A percentile compares a stretch with the other conserved stretches of the same genome.
Evolutionary conservation across 2,888 invertebrate genomes (phyloP).

Genomic region (Brachyopa scutellaris): DNA sequence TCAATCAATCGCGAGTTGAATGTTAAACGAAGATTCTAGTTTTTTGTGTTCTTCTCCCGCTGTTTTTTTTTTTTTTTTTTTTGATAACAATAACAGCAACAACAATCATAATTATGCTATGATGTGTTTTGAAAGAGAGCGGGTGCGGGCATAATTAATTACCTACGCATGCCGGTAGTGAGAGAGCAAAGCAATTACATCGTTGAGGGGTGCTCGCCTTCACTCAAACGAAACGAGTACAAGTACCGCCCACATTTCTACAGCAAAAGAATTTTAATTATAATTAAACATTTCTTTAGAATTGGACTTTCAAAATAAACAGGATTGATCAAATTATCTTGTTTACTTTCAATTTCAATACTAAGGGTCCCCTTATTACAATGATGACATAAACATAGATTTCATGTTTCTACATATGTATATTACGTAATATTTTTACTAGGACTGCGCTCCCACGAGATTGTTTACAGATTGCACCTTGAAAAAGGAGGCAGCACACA

Average conservation of each 20-base stretch:
- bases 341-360: background rate
- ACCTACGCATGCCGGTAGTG: slow-evolving; percentile 56
- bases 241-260: slow-evolving; percentile 37
- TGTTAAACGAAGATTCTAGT: slow-evolving; percentile 31
- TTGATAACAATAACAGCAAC: slow-evolving; percentile 52
- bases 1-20: slow-evolving; percentile 55
- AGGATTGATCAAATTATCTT: background rate
- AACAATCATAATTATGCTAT: slow-evolving; percentile 49
- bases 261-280: slow-evolving; percentile 23
- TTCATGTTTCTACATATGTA: no score
- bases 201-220: background rate
- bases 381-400: no score
- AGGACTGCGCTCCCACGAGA: background rate
- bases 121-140: slow-evolving; percentile 52
- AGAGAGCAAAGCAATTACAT: slow-evolving; percentile 53
- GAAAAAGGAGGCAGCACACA: background rate
- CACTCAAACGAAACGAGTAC: no score
- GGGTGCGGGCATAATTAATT: slow-evolving; percentile 64
- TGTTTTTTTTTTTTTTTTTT: slow-evolving; percentile 5
- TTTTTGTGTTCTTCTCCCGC: no score
- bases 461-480: slow-evolving; percentile 8
- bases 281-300: slow-evolving; percentile 28
- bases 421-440: slow-evolving; percentile 49
- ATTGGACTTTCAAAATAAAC: background rate
- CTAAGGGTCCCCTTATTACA: background rate